A percentile compares a stretch with the other conserved stretches of the same genome.
Conservation (phyloP, 2,113 vertebrate genomes). For the Crotophaga sulcirostris region DNA sequence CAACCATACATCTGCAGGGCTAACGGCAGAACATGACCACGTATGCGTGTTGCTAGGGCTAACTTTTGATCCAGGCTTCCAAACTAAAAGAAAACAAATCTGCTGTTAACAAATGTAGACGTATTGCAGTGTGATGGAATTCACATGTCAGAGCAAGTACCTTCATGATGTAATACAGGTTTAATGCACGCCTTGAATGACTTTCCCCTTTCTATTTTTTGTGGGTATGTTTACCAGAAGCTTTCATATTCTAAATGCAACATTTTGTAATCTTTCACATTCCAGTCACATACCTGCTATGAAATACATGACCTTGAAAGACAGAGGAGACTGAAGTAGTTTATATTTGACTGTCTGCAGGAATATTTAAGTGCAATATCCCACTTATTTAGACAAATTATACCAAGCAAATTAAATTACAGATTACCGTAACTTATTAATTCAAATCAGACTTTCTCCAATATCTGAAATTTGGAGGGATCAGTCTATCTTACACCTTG, state of each 20-base stretch:
- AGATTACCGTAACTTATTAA: neutral
- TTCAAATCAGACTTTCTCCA: neutral
- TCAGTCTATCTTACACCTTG: neutral
- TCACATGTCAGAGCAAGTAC: neutral
- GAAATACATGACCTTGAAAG: neutral
- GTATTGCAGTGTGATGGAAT: neutral
- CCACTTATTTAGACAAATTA: neutral
- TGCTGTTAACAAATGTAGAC: neutral
- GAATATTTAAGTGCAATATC: neutral
- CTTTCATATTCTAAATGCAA: neutral
- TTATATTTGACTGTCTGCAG: neutral
- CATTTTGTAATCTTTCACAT: neutral
- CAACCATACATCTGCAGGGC: slow-evolving; percentile 97
- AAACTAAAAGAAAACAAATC: slow-evolving; percentile 79
- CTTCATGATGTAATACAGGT: neutral
- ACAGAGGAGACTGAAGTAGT: neutral
- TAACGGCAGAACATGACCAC: slow-evolving; percentile 91
- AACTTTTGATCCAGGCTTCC: slow-evolving; percentile 95
- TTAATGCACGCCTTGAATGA: rapidly evolving
- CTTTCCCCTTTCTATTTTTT: neutral
- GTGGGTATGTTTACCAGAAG: neutral
- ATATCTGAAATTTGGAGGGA: neutral
- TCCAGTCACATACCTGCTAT: neutral
- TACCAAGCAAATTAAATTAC: neutral
- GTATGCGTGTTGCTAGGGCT: slow-evolving; percentile 92